Percentiles rank a stretch among this genome's conserved stretches.
These are phyloP conservation scores for Idaea straminata DNA, from an alignment of 2,888 invertebrate genomes.

Conservation along the genomic window DNA sequence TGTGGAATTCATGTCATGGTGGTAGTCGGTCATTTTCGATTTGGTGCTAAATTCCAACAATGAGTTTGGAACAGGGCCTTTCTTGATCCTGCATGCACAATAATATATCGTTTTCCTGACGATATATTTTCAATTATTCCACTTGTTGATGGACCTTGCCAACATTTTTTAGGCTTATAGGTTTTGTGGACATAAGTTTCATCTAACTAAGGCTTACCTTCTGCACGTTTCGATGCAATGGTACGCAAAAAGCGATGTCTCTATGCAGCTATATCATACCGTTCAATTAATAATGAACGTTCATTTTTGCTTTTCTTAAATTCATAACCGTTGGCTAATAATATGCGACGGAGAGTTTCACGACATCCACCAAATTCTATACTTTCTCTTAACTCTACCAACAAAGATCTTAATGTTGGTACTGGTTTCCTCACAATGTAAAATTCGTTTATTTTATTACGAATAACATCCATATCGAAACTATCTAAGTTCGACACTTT, in stretches of 20 bases:
- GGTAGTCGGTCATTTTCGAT: slow-evolving; percentile 22
- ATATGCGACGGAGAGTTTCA: background rate
- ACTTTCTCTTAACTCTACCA: slow-evolving; percentile 15
- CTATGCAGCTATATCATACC: slow-evolving; percentile 20
- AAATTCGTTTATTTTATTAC: slow-evolving; percentile 24
- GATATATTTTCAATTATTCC: slow-evolving; percentile 18
- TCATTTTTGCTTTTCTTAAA: slow-evolving; percentile 21
- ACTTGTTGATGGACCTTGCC: slow-evolving; percentile 22
- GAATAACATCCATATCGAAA: no score
- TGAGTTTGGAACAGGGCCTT: slow-evolving; percentile 23
- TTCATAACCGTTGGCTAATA: slow-evolving; percentile 15
- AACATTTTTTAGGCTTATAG: slow-evolving; percentile 17
- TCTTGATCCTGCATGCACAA: slow-evolving; percentile 26
- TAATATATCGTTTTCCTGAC: slow-evolving; percentile 21
- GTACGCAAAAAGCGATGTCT: slow-evolving; percentile 15
- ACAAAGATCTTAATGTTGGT: slow-evolving; percentile 20
- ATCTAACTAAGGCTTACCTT: slow-evolving; percentile 13
- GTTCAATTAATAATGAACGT: slow-evolving; percentile 18
- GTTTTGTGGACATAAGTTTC: slow-evolving; percentile 19
- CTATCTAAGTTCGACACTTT: slow-evolving; percentile 6
- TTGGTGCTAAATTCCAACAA: slow-evolving; percentile 26
- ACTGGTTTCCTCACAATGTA: slow-evolving; percentile 25
- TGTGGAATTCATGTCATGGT: slow-evolving; percentile 23
- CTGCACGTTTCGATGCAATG: no score
- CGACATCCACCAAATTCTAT: slow-evolving; percentile 19